Base-by-base conservation (phyloP, 2,113 vertebrate species). In the Cinclus cinclus region DNA sequence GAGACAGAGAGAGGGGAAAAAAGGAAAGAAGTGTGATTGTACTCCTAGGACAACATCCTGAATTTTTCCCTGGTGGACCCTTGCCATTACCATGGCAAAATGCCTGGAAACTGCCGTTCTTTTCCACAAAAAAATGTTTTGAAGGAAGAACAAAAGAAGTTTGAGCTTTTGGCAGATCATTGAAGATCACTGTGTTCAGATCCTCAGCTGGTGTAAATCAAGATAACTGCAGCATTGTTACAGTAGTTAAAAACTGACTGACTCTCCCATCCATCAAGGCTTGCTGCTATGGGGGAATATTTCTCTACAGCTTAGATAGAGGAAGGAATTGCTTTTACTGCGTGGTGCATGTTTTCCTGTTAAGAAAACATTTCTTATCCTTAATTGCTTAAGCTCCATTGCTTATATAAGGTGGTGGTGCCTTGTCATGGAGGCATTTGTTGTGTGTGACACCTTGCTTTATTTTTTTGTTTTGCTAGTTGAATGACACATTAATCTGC, bases 21-120 rank as follows among this genome's bases (percentile, higher is more conserved):
- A 17, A 14, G 5, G 9, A 59, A 82, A 79, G 15, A 67, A 92
- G 15, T 79, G 70, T 85, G 84, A 92, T 89, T 96, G 53, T 87
- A 53, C 84, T 91, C 63, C 46, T 92, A 94, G 87, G 90, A 95
- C 67, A 91, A 86, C 75, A 94, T 87, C 67, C 87, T 95, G 94
- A 91, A 87, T 76, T 83, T 94, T 92, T 95, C 87, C 74, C 62
- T 82, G 28, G 79, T 94, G 90, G 87, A 96, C 71, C 35, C 84
- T 94, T 95, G 93, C 92, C 94, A 96, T 93, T 94, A 77, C 67
- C 46, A 52, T 96, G 96, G 94, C 93, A 95, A 95, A 93, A 95
- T 70, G 95, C 95, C 95, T 96, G 93, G 93, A 97, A 97, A 96
- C 74, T 89, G 87, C 84, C 8, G 14, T 91, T 95, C 65, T 83